phyloP scores from a whole-genome alignment of 2,888 invertebrate genomes.

The Axea sp. region DNA sequence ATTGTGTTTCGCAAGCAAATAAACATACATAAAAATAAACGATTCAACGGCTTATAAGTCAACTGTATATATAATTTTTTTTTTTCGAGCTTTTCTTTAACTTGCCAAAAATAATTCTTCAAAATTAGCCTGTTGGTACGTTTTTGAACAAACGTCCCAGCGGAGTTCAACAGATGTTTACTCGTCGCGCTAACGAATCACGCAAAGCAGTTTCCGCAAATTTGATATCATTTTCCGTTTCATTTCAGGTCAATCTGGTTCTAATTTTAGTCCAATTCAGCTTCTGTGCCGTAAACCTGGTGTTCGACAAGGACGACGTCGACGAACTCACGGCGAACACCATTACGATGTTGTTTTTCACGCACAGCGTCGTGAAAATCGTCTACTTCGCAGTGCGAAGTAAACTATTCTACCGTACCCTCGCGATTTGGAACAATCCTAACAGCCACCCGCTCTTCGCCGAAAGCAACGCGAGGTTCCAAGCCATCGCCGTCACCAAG shows the following conservation, averaged over 20 bases:
- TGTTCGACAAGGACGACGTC: constrained; percentile 86
- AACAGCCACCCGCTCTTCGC: constrained; percentile 91
- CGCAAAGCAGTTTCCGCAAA: too few species aligned
- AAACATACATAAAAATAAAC: too few species aligned
- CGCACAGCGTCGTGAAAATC: constrained; percentile 88
- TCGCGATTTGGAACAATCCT: constrained; percentile 91
- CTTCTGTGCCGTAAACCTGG: constrained; percentile 85
- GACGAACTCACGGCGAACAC: constrained; percentile 88
- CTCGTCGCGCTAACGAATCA: too few species aligned
- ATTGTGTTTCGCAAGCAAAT: too few species aligned
- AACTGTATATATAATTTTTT: too few species aligned
- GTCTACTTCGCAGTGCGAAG: constrained; percentile 86
- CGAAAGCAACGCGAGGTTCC: constrained; percentile 89
- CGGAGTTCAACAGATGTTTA: too few species aligned
- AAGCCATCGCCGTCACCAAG: constrained; percentile 86
- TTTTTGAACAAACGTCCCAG: too few species aligned
- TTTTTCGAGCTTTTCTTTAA: too few species aligned
- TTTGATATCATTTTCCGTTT: too few species aligned
- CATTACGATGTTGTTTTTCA: constrained; percentile 89
- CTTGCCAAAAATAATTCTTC: too few species aligned
- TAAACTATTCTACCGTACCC: constrained; percentile 87
- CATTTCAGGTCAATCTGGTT: constrained; percentile 82
- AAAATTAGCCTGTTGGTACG: too few species aligned
- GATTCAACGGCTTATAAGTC: too few species aligned
- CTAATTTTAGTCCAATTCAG: constrained; percentile 84